Conservation (phyloP, 2,888 invertebrate genomes). For the Chydorus sphaericus region DNA sequence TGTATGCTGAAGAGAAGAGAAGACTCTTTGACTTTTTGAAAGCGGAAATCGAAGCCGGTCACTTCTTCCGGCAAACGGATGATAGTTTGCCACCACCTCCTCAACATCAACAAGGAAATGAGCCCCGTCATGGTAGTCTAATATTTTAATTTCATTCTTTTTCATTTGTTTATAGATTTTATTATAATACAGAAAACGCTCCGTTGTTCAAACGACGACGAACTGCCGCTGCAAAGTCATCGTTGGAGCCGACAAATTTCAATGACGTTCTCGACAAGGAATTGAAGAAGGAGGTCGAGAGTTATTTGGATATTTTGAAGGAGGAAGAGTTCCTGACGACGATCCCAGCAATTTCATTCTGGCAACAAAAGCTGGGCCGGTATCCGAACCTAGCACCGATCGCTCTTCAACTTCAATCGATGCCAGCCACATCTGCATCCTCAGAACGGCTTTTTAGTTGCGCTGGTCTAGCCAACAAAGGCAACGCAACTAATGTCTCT, state of each 20-base stretch:
- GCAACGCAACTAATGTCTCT: neutral
- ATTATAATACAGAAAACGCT: neutral
- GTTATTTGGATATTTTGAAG: neutral
- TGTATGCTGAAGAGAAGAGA: neutral
- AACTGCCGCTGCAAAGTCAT: neutral
- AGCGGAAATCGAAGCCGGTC: neutral
- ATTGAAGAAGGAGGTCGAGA: neutral
- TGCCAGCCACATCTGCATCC: neutral
- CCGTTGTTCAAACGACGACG: neutral
- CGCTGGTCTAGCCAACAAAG: neutral
- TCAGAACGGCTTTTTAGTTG: neutral
- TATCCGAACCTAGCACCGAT: neutral
- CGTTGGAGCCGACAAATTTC: too few relatives aligned
- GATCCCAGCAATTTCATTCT: neutral
- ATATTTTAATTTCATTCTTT: too few relatives aligned
- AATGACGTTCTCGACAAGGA: too few relatives aligned
- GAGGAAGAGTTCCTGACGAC: neutral
- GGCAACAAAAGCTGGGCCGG: neutral
- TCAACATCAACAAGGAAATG: neutral
- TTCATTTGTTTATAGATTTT: neutral
- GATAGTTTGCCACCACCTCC: neutral
- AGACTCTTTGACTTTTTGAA: neutral
- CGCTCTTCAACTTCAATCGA: neutral
- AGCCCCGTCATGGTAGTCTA: too few relatives aligned
- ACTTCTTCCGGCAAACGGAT: neutral